These are phyloP conservation scores for Drosophila antonietae DNA, from an alignment of 2,888 invertebrate species.

Conservation along the genomic window DNA sequence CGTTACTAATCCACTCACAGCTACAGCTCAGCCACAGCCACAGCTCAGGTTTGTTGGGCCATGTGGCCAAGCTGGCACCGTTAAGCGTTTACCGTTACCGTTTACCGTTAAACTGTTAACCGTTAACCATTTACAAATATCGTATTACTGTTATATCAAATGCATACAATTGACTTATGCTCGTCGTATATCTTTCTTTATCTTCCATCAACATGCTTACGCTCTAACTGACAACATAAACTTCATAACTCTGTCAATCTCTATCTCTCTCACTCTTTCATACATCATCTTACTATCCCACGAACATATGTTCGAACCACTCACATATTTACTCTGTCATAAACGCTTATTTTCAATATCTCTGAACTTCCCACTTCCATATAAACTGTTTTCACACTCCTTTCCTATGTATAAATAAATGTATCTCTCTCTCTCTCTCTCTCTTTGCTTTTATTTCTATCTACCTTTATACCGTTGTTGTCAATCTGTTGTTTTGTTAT, in stretches of 20 bases:
- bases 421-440: not conserved
- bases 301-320: slow-evolving; percentile 10
- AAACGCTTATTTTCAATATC: slow-evolving; percentile 39
- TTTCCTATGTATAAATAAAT: not conserved
- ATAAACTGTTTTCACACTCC: not conserved
- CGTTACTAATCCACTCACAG: slow-evolving; percentile 64
- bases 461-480: slow-evolving; percentile 8
- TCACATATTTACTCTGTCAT: slow-evolving; percentile 12
- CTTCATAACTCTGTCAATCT: slow-evolving; percentile 24
- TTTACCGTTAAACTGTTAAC: slow-evolving; percentile 33
- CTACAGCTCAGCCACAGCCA: slow-evolving; percentile 66
- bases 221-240: slow-evolving; percentile 60
- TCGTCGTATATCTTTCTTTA: slow-evolving; percentile 81
- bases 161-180: slow-evolving; percentile 79
- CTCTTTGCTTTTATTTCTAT: slow-evolving; percentile 4
- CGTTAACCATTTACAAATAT: slow-evolving; percentile 22
- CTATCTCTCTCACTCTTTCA: slow-evolving; percentile 5
- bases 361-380: slow-evolving; percentile 4
- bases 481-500: slow-evolving; percentile 18
- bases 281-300: slow-evolving; percentile 6
- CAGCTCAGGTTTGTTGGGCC: slow-evolving; percentile 67
- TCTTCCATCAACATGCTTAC: slow-evolving; percentile 77
- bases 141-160: slow-evolving; percentile 27
- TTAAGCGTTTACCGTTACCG: slow-evolving; percentile 46
- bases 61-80: slow-evolving; percentile 59